A percentile compares a stretch with the other conserved stretches of the same genome.
Evolutionary conservation across 2,113 vertebrate species (phyloP).

Genomic region (Alligator mississippiensis): DNA sequence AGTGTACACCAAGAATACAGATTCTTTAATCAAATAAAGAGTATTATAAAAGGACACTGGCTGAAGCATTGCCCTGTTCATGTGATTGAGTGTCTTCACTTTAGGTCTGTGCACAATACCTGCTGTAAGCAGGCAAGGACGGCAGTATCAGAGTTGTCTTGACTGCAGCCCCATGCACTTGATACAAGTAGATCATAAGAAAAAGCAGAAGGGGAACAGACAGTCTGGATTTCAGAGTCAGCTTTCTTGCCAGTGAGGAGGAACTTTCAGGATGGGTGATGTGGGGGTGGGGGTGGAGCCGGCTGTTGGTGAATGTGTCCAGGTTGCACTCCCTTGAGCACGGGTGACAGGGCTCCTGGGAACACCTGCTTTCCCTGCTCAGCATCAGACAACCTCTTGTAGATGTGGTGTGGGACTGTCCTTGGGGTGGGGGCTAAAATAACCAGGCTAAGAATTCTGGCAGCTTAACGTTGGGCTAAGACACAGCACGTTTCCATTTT

Average conservation of each 20-base stretch:
- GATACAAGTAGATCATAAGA: not conserved
- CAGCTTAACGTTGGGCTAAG: not conserved
- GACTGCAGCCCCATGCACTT: not conserved
- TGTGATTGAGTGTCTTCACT: not conserved
- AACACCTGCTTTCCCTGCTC: not conserved
- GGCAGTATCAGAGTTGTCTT: not conserved
- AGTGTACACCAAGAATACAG: constrained; percentile 81
- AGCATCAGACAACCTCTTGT: no score
- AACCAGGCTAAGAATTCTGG: not conserved
- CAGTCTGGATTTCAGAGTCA: not conserved
- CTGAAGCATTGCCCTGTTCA: not conserved
- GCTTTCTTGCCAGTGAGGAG: no score
- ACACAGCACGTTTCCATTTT: not conserved
- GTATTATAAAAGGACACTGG: constrained; percentile 78
- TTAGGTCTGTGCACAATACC: not conserved
- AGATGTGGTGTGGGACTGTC: no score
- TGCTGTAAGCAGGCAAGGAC: not conserved
- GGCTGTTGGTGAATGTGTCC: not conserved
- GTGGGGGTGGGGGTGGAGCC: no score
- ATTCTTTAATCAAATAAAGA: constrained; percentile 93
- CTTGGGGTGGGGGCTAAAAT: no score
- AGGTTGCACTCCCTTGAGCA: not conserved
- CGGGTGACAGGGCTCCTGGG: not conserved
- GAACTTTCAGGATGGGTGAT: no score
- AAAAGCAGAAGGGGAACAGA: constrained; percentile 12